These are phyloP conservation scores for Lumbricus terrestris DNA, from an alignment of 2,888 invertebrate genomes.

Conservation along the genomic window DNA sequence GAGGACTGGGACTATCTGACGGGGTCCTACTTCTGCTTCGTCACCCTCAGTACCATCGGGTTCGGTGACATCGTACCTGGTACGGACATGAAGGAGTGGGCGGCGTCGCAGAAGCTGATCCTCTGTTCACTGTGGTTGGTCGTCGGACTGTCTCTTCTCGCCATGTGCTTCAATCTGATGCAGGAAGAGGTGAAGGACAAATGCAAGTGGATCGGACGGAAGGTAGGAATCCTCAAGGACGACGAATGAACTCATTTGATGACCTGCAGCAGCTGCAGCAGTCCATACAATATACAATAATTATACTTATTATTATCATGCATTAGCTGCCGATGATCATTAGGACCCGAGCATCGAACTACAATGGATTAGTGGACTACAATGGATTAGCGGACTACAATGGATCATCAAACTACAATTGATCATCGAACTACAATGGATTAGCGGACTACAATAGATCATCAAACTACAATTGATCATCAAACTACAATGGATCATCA, in stretches of 20 bases:
- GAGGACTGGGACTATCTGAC: conserved; percentile 89
- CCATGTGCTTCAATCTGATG: conserved; percentile 61
- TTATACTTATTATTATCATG: not conserved
- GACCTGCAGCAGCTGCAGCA: too few relatives aligned
- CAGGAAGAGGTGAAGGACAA: conserved; percentile 58
- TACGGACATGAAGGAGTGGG: conserved; percentile 49
- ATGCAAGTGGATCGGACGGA: conserved; percentile 53
- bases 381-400: not conserved
- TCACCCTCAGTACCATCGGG: conserved; percentile 60
- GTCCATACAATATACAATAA: too few relatives aligned
- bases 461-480: not conserved
- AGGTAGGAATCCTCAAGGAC: conserved; percentile 50
- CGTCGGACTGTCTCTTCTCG: conserved; percentile 59
- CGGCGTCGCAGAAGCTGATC: conserved; percentile 50
- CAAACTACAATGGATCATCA: not conserved
- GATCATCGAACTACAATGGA: not conserved
- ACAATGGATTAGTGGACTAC: not conserved
- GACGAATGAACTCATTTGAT: not conserved
- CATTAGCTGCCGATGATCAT: not conserved
- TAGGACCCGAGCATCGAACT: not conserved
- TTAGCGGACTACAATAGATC: too few relatives aligned
- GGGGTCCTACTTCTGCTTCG: conserved; percentile 66
- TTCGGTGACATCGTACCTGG: conserved; percentile 60
- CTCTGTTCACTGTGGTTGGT: conserved; percentile 57
- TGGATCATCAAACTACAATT: not conserved